These are phyloP conservation scores for Merodon equestris DNA, from an alignment of 2,888 invertebrate species.

Conservation along the genomic window DNA sequence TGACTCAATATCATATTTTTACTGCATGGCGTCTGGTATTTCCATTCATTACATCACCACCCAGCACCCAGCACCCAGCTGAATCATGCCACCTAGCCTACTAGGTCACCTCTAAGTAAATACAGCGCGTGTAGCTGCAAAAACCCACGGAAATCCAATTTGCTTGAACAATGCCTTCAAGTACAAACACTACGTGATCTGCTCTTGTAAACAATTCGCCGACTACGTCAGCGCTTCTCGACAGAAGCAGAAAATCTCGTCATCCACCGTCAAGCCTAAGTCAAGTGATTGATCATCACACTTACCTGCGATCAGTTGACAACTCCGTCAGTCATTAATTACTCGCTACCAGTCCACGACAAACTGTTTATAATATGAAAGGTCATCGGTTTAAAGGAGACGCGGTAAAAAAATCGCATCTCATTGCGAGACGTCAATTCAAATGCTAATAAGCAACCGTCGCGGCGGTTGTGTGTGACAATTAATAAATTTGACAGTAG, in stretches of 20 bases:
- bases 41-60: conserved; percentile 23
- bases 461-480: conserved; percentile 45
- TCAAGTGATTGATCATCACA: conserved; percentile 51
- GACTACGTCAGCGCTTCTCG: background rate
- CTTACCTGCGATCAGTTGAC: conserved; percentile 49
- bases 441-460: conserved; percentile 56
- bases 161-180: conserved; percentile 43
- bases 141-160: conserved; percentile 36
- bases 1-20: background rate
- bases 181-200: conserved; percentile 35
- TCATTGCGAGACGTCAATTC: conserved; percentile 50
- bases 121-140: background rate
- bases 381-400: conserved; percentile 34
- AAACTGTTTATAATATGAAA: conserved; percentile 16
- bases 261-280: conserved; percentile 32
- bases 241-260: conserved; percentile 24
- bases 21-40: background rate
- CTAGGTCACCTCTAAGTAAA: background rate
- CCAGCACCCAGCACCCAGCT: background rate
- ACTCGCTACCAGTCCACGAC: background rate
- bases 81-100: too few species aligned
- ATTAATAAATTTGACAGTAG: conserved; percentile 67
- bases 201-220: background rate
- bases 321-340: conserved; percentile 50
- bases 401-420: conserved; percentile 16